Percentiles rank a stretch among this genome's conserved stretches.
phyloP scores from a whole-genome alignment of 2,888 invertebrate species.

The Synanthedon andrenaeformis region DNA sequence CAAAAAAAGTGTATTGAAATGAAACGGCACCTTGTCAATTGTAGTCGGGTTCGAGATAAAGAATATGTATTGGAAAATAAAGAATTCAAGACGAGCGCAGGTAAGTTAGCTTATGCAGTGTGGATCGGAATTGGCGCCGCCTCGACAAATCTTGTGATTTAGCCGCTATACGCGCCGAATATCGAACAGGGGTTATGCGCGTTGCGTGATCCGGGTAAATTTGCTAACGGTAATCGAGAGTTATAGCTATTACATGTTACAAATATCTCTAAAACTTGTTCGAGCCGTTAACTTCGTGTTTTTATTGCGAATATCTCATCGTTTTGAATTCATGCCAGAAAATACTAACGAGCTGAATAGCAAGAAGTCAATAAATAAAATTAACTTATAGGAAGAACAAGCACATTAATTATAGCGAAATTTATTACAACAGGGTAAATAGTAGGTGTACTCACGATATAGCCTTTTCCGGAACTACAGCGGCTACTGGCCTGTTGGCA shows the following conservation, averaged over 20 bases:
- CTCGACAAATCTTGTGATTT: constrained; percentile 70
- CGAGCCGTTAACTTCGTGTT: not conserved
- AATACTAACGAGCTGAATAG: not conserved
- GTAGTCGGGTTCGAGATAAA: too few species aligned
- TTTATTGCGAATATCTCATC: constrained; percentile 11
- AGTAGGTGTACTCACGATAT: constrained; percentile 86
- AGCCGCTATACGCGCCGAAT: constrained; percentile 65
- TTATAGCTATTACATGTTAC: constrained; percentile 29
- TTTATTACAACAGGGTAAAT: constrained; percentile 45
- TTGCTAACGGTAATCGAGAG: constrained; percentile 59
- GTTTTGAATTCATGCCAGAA: not conserved
- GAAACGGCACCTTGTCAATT: too few species aligned
- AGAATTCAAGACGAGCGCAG: constrained; percentile 58
- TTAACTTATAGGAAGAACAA: not conserved
- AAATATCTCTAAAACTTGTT: not conserved
- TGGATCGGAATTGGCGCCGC: constrained; percentile 38
- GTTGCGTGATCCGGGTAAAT: constrained; percentile 63
- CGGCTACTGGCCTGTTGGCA: constrained; percentile 87
- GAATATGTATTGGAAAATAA: constrained; percentile 39
- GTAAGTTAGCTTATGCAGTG: constrained; percentile 65
- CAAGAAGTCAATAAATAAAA: not conserved
- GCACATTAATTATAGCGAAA: constrained; percentile 13
- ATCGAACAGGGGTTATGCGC: constrained; percentile 57
- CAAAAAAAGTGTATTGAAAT: too few species aligned
- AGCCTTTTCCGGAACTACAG: constrained; percentile 93